Conservation (phyloP, 2,888 invertebrate species). For the Agrypnus murinus region DNA sequence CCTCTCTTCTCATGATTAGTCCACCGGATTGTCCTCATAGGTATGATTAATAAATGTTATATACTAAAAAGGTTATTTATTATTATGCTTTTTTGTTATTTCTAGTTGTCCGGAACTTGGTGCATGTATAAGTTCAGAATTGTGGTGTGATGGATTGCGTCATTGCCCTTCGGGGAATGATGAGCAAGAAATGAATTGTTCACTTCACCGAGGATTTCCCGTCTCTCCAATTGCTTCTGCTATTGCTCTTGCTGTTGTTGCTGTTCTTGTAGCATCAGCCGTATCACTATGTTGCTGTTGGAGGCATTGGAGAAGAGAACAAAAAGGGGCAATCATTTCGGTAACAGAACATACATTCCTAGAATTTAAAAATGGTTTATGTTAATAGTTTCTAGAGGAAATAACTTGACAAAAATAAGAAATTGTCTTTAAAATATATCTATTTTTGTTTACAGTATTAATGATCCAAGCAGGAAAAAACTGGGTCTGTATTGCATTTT, state of each 20-base stretch:
- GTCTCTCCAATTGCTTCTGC: slow-evolving; percentile 72
- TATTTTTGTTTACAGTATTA: no score
- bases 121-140: slow-evolving; percentile 84
- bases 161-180: slow-evolving; percentile 90
- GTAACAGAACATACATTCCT: slow-evolving; percentile 70
- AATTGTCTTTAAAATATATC: no score
- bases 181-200: slow-evolving; percentile 85
- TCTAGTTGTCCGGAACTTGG: slow-evolving; percentile 86
- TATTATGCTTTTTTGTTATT: background rate
- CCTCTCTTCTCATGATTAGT: slow-evolving; percentile 72
- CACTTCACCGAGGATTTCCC: slow-evolving; percentile 78
- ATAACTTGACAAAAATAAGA: no score
- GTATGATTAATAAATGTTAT: slow-evolving; percentile 68
- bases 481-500: no score
- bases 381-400: slow-evolving; percentile 57
- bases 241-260: slow-evolving; percentile 60
- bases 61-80: background rate
- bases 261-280: slow-evolving; percentile 62
- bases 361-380: slow-evolving; percentile 70
- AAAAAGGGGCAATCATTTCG: slow-evolving; percentile 69
- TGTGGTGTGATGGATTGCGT: slow-evolving; percentile 87
- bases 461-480: no score
- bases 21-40: slow-evolving; percentile 82
- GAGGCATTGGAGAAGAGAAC: slow-evolving; percentile 66
- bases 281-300: slow-evolving; percentile 65